These are phyloP conservation scores for Urechis unicinctus DNA, from an alignment of 2,888 invertebrate species.

Conservation along the genomic window DNA sequence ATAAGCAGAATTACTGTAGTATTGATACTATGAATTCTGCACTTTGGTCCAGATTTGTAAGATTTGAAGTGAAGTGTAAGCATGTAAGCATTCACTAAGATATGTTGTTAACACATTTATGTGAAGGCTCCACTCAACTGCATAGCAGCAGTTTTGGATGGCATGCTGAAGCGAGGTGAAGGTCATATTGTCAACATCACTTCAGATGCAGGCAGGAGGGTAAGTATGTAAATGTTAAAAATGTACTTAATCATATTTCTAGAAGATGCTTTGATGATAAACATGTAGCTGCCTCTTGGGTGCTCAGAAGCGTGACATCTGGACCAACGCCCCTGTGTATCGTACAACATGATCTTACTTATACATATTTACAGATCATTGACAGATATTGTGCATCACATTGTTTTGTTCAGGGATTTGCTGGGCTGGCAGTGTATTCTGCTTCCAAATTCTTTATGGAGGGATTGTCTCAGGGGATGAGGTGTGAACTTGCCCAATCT, in stretches of 20 bases:
- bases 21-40: too few relatives aligned
- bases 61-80: too few relatives aligned
- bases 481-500: conserved; percentile 43
- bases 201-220: conserved; percentile 50
- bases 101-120: too few relatives aligned
- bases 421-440: conserved; percentile 51
- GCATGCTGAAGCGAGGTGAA: conserved; percentile 43
- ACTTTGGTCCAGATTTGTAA: too few relatives aligned
- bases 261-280: too few relatives aligned
- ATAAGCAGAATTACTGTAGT: neutral
- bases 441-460: conserved; percentile 53
- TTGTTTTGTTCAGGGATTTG: conserved; percentile 35
- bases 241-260: too few relatives aligned
- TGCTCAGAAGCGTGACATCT: too few relatives aligned
- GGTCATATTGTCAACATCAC: conserved; percentile 52
- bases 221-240: too few relatives aligned
- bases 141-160: conserved; percentile 45
- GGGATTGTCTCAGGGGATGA: conserved; percentile 47
- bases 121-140: conserved; percentile 48
- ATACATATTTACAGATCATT: neutral
- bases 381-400: neutral
- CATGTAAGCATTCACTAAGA: too few relatives aligned
- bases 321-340: too few relatives aligned
- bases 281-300: too few relatives aligned
- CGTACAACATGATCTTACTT: too few relatives aligned